Percentiles rank a stretch among this genome's conserved stretches.
Evolutionary conservation across 64 coral and sea anemone genomes (phyloP).

Genomic region (Montipora foliosa): DNA sequence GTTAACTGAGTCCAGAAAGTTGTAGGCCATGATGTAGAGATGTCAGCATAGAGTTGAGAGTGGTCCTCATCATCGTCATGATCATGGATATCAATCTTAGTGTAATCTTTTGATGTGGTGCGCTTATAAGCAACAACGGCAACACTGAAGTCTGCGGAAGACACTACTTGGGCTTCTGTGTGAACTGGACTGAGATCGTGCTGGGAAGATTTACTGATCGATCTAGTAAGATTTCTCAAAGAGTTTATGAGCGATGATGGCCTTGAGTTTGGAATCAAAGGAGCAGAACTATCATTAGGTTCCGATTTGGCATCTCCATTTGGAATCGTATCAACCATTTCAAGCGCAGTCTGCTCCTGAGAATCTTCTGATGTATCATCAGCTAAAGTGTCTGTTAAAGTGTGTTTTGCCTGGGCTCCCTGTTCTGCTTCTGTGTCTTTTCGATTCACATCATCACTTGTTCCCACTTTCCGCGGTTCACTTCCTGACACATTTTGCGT

Average conservation of each 20-base stretch:
- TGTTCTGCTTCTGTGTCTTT: background rate
- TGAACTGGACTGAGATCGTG: constrained; percentile 5
- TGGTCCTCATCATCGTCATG: constrained; percentile 72
- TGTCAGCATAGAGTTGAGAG: constrained; percentile 64
- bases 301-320: background rate
- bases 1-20: constrained; percentile 98
- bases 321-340: background rate
- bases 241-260: background rate
- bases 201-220: constrained; percentile 9
- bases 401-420: background rate
- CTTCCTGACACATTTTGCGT: background rate
- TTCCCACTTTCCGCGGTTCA: background rate
- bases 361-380: background rate
- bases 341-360: background rate
- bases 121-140: constrained; percentile 35
- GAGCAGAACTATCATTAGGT: background rate
- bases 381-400: background rate
- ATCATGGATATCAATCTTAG: constrained; percentile 41
- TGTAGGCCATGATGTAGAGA: constrained; percentile 80
- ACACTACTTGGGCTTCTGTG: background rate
- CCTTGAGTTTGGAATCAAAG: background rate
- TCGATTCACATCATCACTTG: background rate
- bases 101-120: constrained; percentile 28
- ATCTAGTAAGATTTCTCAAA: background rate
- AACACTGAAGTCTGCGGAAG: constrained; percentile 26